phyloP scores from a whole-genome alignment of 2,797 vertebrate genomes.

The Lateolabrax maculatus region DNA sequence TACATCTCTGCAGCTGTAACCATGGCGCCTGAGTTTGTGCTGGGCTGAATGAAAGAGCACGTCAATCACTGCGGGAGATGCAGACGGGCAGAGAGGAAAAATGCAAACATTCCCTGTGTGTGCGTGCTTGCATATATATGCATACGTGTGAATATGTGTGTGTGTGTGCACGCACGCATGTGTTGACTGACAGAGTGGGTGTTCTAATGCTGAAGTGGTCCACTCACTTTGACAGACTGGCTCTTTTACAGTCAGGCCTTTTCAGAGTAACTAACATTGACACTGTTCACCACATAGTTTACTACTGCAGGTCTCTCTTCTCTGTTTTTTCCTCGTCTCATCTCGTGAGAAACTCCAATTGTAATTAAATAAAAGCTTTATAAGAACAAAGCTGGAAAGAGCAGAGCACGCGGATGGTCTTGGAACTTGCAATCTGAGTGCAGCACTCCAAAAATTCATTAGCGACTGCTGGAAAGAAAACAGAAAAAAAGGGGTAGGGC shows the following conservation, averaged over 20 bases:
- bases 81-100: constrained; percentile 40
- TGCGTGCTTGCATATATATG: constrained; percentile 6
- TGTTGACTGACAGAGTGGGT: constrained; percentile 68
- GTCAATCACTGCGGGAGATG: constrained; percentile 68
- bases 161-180: constrained; percentile 5
- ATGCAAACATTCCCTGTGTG: constrained; percentile 65
- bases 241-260: constrained; percentile 45
- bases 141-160: constrained; percentile 1
- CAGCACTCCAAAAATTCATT: constrained; percentile 83
- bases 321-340: constrained; percentile 23
- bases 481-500: constrained; percentile 53
- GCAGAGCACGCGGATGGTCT: constrained; percentile 56
- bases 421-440: constrained; percentile 65
- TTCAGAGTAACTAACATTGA: constrained; percentile 56
- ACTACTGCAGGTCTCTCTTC: constrained; percentile 50
- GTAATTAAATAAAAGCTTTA: constrained; percentile 75
- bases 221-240: constrained; percentile 59
- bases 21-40: constrained; percentile 74
- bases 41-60: constrained; percentile 68
- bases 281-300: constrained; percentile 53
- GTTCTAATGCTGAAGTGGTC: constrained; percentile 71
- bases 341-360: constrained; percentile 76
- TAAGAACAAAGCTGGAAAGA: constrained; percentile 76
- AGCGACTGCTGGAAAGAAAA: constrained; percentile 68
- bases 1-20: constrained; percentile 76